These are phyloP conservation scores for Stenoptilia bipunctidactyla DNA, from an alignment of 2,888 invertebrate species.

Conservation along the genomic window DNA sequence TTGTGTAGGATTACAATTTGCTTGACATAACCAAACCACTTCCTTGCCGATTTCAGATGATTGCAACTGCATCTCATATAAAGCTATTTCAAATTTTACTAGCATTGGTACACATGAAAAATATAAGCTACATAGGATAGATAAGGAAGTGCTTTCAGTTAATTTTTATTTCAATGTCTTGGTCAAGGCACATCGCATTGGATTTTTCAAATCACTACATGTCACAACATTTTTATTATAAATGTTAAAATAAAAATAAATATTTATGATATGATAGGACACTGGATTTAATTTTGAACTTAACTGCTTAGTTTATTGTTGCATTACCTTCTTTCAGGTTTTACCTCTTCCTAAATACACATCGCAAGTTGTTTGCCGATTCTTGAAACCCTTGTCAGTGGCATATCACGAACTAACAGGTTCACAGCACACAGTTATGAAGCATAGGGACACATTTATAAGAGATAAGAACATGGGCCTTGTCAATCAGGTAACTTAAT, in stretches of 20 bases:
- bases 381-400: slow-evolving; percentile 86
- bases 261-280: too few relatives aligned
- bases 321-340: slow-evolving; percentile 46
- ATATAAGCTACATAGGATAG: too few relatives aligned
- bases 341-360: slow-evolving; percentile 88
- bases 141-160: too few relatives aligned
- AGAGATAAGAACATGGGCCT: slow-evolving; percentile 85
- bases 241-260: too few relatives aligned
- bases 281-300: background rate
- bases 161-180: too few relatives aligned
- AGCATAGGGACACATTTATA: slow-evolving; percentile 85
- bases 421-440: slow-evolving; percentile 84
- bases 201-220: background rate
- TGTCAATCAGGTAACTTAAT: slow-evolving; percentile 75
- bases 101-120: too few relatives aligned
- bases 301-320: background rate
- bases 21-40: too few relatives aligned
- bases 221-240: slow-evolving; percentile 4
- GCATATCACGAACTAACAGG: slow-evolving; percentile 90
- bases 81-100: too few relatives aligned
- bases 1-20: too few relatives aligned
- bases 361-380: slow-evolving; percentile 88
- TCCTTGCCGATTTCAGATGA: too few relatives aligned
- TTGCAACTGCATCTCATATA: too few relatives aligned
- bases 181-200: too few relatives aligned